Conservation (phyloP, 2,888 invertebrate species). For the Morpho deidamia region DNA sequence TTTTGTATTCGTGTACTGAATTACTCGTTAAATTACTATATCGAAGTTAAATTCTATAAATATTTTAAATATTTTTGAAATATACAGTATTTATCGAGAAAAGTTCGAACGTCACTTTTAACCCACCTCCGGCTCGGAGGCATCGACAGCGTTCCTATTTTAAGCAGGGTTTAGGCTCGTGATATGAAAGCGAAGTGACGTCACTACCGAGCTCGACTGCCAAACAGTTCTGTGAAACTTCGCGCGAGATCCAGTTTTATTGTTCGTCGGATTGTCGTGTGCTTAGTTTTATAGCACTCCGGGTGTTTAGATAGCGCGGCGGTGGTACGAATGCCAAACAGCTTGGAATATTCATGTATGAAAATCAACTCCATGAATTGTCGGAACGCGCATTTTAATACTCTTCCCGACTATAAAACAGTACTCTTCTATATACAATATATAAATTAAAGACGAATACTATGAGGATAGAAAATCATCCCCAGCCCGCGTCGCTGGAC, state of each 20-base stretch:
- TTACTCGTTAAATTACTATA: too few relatives aligned
- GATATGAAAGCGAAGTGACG: conserved; percentile 70
- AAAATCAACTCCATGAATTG: conserved; percentile 40
- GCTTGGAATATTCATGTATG: conserved; percentile 61
- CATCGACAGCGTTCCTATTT: conserved; percentile 30
- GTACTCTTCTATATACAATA: neutral
- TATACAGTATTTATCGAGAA: conserved; percentile 3
- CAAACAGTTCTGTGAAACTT: conserved; percentile 36
- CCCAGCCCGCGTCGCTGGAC: too few relatives aligned
- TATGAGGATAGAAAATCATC: too few relatives aligned
- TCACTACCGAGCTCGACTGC: conserved; percentile 36
- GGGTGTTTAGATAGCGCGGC: conserved; percentile 52
- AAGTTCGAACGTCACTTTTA: conserved; percentile 2
- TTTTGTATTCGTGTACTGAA: too few relatives aligned
- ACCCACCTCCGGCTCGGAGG: conserved; percentile 28
- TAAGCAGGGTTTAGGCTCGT: conserved; percentile 60
- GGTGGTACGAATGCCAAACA: conserved; percentile 54
- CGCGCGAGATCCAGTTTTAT: conserved; percentile 52
- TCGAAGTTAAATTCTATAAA: too few relatives aligned
- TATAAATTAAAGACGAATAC: too few relatives aligned
- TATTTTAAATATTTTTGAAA: too few relatives aligned
- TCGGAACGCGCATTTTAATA: conserved; percentile 40
- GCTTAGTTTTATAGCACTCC: conserved; percentile 71
- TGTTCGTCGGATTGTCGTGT: conserved; percentile 61
- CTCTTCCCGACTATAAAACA: conserved; percentile 31